Evolutionary conservation across 1,140 invertebrate species (phyloP).

Genomic region (Formica exsecta): DNA sequence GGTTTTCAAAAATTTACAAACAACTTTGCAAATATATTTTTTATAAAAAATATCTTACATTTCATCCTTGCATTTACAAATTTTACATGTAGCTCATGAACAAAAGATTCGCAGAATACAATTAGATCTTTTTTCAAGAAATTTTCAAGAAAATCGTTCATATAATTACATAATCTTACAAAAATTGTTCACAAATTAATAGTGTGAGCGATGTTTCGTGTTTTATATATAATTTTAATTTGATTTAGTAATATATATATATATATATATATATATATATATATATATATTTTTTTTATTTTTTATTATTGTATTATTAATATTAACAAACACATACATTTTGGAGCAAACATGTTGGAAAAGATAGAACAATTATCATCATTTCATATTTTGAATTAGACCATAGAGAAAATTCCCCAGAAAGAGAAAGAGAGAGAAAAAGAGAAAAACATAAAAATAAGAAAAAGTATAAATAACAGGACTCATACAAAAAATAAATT

Average conservation of each 20-base stretch:
- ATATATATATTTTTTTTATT: too few relatives aligned
- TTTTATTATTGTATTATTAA: not conserved
- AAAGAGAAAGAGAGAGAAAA: not conserved
- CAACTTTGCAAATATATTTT: constrained; percentile 20
- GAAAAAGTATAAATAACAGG: not conserved
- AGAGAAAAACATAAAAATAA: not conserved
- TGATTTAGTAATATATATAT: not conserved
- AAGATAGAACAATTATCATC: not conserved
- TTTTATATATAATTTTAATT: not conserved
- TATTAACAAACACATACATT: not conserved
- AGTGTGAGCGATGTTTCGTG: not conserved
- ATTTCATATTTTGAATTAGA: not conserved
- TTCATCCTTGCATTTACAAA: constrained; percentile 10
- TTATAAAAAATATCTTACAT: constrained; percentile 8
- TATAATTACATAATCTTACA: not conserved
- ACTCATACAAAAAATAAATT: not conserved
- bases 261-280: not conserved
- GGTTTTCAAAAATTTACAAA: constrained; percentile 2
- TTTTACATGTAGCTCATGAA: not conserved
- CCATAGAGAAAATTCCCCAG: not conserved
- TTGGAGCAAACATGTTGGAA: not conserved
- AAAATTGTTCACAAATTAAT: not conserved
- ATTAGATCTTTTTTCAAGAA: not conserved
- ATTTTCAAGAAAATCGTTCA: not conserved
- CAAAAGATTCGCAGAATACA: not conserved